These are phyloP conservation scores for Falco punctatus DNA, from an alignment of 2,113 vertebrate species.

Conservation along the genomic window DNA sequence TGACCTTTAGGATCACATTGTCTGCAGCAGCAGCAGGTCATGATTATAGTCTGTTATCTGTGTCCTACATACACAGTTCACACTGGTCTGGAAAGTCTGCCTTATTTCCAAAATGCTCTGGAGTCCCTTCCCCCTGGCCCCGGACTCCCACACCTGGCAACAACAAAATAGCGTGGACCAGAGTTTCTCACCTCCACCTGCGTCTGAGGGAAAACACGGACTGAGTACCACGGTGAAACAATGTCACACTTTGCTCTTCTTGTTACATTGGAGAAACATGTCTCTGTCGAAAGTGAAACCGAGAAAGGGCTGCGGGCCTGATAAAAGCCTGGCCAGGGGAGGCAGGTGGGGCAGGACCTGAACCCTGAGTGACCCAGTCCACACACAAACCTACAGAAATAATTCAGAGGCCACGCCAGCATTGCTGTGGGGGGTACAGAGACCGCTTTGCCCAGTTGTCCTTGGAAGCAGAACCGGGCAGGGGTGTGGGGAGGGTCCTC, in stretches of 20 bases:
- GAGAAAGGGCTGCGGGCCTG: not conserved
- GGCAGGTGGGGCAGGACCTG: not conserved
- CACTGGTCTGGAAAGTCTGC: not conserved
- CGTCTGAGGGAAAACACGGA: fast-evolving
- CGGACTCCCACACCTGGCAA: not conserved
- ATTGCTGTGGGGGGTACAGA: not conserved
- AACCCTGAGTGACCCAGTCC: too few species aligned
- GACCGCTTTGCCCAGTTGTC: fast-evolving
- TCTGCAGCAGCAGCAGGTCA: not conserved
- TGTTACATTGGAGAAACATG: not conserved
- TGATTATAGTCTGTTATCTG: not conserved
- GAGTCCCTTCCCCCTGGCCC: not conserved
- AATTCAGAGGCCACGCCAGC: fast-evolving
- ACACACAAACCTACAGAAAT: not conserved
- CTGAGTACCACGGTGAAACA: not conserved
- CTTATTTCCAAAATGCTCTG: not conserved
- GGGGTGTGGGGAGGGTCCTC: not conserved
- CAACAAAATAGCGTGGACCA: fast-evolving
- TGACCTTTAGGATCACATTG: not conserved
- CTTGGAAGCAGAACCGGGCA: not conserved
- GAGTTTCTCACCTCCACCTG: not conserved
- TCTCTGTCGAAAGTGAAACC: not conserved
- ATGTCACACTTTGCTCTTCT: not conserved
- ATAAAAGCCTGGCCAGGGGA: not conserved
- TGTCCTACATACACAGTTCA: not conserved